Evolutionary conservation across 2,888 invertebrate species (phyloP), one percentile per base, ranked within the genome.

Genomic region (Podabrus alpinus): DNA sequence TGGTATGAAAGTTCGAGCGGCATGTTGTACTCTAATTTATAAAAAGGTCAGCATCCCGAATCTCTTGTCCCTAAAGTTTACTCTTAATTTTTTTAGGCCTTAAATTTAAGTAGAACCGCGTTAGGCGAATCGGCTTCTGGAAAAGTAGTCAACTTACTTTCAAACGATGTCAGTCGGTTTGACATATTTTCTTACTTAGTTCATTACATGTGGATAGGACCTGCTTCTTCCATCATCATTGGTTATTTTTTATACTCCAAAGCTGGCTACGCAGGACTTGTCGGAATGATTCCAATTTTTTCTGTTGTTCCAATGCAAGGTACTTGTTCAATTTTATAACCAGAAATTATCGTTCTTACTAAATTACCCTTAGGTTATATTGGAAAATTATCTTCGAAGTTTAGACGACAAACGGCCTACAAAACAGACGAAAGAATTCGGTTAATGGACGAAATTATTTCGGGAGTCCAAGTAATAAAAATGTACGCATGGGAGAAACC

Each of bases 381-480:
- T 86, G 91, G 91, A 79, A 91, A 91, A 88, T 85, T 92, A 80
- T 90, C 91, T 1, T 91, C 92, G 66, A 88, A 86, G 74, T 89
- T 92, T 81, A 92, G 98, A 77, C 90, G 92, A 85, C 92, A 92
- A 83, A 96, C 96, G 0, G 97, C 98, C 0, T 88, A 90, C 77
- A 91, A 94, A 85, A 97, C 97, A 0, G 98, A 98, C 87, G 94
- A 94, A 81, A 90, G 98, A 78, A 95, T 98, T 62, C 92, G 96
- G 71, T 90, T 97, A 68, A 98, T 98, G 97, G 96, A 95, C 85
- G 98, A 99, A 90, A 93, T 98, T 81, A 94, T 98, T 78, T 92
- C 92, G 74, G 98, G 97, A 68, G 97, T 99, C 88, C 94, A 97
- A 88, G 95, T 95, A 77, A 92, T 93, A 78, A 93, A 94, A 86